Evolutionary conservation across 2,113 vertebrate genomes (phyloP), one percentile per base, ranked within the genome.

Genomic region (Megaceryle maxima): DNA sequence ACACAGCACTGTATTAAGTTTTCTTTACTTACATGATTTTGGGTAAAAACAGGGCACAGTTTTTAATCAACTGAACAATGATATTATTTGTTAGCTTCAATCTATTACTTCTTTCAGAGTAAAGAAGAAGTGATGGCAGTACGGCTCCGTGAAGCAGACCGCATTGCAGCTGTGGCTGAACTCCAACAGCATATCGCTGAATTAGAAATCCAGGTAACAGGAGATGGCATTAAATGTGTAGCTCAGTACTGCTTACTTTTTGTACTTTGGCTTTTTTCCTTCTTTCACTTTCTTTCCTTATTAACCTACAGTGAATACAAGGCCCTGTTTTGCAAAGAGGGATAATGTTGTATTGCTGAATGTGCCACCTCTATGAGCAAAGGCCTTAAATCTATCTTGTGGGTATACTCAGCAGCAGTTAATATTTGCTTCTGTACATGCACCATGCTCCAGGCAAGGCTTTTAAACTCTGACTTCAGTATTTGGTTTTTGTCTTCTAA

Each of bases 81-180:
- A 6, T 81, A 33, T 16, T 56, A 81, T 57, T 59, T 75, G 11
- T 75, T 81, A 79, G 24, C 69, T 78, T 69, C 59, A 22, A 20
- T 84, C 48, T 90, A 1, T 84, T 67, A 70, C 62, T 90, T 7
- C 31, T 94, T 96, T 17, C 94, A 99, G 99, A 99, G 98, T 95
- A 99, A 99, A 87, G 99, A 99, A 96, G 99, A 99, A 90, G 99
- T 99, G 96, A 99, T 99, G 99, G 99, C 99, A 24, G 99, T 99
- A 63, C 98, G 99, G 92, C 98, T 99, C 78, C 98, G 99, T 46
- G 99, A 99, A 89, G 99, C 99, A 83, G 99, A 99, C 88, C 98
- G 99, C 96, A 99, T 99, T 16, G 99, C 99, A 70, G 98, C 99
- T 39, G 99, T 99, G 98, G 99, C 99, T 33, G 99, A 99, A 31